phyloP scores from a whole-genome alignment of 2,888 invertebrate species.

The Coronaproctus castanopsis region DNA sequence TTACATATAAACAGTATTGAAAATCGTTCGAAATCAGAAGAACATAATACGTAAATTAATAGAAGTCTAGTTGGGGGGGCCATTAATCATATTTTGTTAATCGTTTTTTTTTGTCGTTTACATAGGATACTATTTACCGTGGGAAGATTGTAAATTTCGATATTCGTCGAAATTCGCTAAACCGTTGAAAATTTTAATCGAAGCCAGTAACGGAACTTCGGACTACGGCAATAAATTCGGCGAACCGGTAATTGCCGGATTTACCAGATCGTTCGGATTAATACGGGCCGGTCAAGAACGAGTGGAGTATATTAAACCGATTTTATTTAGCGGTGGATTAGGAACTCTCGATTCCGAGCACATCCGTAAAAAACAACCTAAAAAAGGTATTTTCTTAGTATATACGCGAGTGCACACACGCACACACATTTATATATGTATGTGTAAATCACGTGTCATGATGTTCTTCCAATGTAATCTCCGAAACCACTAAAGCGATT shows the following conservation, averaged over 20 bases:
- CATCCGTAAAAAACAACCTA: constrained; percentile 53
- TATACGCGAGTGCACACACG: too few species aligned
- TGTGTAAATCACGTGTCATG: too few species aligned
- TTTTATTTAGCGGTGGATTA: constrained; percentile 95
- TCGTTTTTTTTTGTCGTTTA: too few species aligned
- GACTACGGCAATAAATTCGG: constrained; percentile 99
- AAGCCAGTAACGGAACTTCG: constrained; percentile 93
- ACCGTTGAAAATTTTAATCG: constrained; percentile 73
- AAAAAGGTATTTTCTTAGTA: constrained; percentile 38
- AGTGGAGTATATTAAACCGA: constrained; percentile 90
- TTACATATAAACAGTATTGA: too few species aligned
- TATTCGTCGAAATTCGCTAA: constrained; percentile 82
- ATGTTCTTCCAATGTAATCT: too few species aligned
- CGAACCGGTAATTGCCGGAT: constrained; percentile 81
- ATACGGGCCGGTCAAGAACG: constrained; percentile 33
- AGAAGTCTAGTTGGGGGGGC: too few species aligned
- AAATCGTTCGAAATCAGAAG: too few species aligned
- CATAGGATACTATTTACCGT: constrained; percentile 68
- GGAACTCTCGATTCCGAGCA: constrained; percentile 71
- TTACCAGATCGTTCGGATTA: constrained; percentile 75
- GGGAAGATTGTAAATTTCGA: constrained; percentile 51
- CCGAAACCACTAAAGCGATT: too few species aligned
- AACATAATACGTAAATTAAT: too few species aligned
- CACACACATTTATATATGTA: too few species aligned
- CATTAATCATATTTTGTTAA: too few species aligned